Base-by-base conservation (phyloP, 2,888 invertebrate species). In the Sympetrum striolatum region DNA sequence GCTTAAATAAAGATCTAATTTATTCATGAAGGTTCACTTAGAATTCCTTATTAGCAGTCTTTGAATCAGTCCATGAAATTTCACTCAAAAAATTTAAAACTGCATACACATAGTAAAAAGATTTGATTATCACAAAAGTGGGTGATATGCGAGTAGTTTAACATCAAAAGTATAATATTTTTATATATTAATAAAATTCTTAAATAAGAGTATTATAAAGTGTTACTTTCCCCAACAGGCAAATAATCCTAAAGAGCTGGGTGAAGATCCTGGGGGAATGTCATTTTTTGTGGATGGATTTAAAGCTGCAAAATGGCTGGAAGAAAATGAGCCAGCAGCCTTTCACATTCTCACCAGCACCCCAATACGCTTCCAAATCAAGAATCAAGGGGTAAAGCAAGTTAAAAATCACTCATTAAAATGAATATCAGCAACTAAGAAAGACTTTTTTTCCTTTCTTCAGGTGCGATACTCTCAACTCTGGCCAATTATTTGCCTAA, bases 281-380 rank as follows among this genome's bases (percentile, higher is more conserved):
- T 93, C 93, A 10, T 93, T 93, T 91, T 93, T 93, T 91, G 93
- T 93, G 5, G 93, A 93, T 92, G 93, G 93, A 8, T 93, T 93
- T 90, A 90, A 92, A 44, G 92, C 92, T 48, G 93, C 93, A 8
- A 92, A 92, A 90, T 93, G 93, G 93, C 91, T 93, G 80, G 92
- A 93, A 90, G 92, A 93, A 22, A 92, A 93, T 82, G 93, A 93
- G 90, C 93, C 93, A n/a, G 92, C 93, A 22, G 93, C 93, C n/a
- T 93, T 92, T 91, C 93, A 93, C 90, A 92, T 93, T 35, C 92
- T 93, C 31, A 92, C 93, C 12, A 92, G 93, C 60, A 93, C 93
- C 15, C 92, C 93, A 3, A 92, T 93, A 18, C 92, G 92, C 91
- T 93, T 93, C 91, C 92, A 92, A 82, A 92, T 93, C 60, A 92